phyloP scores from a whole-genome alignment of 2,888 invertebrate species.

The Drosophila kambysellisi region DNA sequence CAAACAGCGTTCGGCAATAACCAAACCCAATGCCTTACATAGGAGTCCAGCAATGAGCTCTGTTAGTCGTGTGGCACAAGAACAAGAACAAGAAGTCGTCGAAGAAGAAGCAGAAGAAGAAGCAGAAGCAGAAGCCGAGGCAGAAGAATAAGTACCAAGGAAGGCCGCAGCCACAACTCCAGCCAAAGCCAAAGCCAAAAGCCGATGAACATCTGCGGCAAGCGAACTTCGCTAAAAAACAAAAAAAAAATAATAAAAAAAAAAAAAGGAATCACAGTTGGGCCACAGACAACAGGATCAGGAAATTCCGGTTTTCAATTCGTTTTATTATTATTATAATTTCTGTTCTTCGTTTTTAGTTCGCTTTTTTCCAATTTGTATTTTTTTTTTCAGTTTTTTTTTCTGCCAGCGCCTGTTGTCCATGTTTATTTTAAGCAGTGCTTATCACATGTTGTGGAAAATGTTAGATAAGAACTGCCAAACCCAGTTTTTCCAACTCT shows the following conservation, averaged over 20 bases:
- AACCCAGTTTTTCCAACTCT: neutral
- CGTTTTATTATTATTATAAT: slow-evolving; percentile 72
- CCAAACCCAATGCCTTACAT: slow-evolving; percentile 78
- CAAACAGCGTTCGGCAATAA: slow-evolving; percentile 3
- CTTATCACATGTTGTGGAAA: slow-evolving; percentile 1
- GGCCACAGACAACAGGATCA: slow-evolving; percentile 74
- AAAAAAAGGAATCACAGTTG: slow-evolving; percentile 74
- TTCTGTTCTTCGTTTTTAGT: slow-evolving; percentile 44
- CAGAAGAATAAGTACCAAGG: slow-evolving; percentile 32
- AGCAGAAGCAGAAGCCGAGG: neutral
- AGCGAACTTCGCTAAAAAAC: slow-evolving; percentile 42
- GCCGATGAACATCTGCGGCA: slow-evolving; percentile 56
- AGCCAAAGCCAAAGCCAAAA: slow-evolving; percentile 12
- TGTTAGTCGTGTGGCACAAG: slow-evolving; percentile 37
- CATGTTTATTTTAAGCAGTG: slow-evolving; percentile 30
- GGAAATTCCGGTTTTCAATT: slow-evolving; percentile 78
- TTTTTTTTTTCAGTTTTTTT: slow-evolving; percentile 5
- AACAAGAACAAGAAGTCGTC: slow-evolving; percentile 16
- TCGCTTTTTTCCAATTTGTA: slow-evolving; percentile 15
- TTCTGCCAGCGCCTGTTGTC: slow-evolving; percentile 4
- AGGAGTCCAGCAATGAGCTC: slow-evolving; percentile 42
- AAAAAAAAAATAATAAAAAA: neutral
- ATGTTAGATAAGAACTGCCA: slow-evolving; percentile 6
- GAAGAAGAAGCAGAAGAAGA: slow-evolving; percentile 4
- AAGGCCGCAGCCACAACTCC: slow-evolving; percentile 18